A percentile compares a stretch with the other conserved stretches of the same genome.
These are phyloP conservation scores for Ruditapes philippinarum DNA, from an alignment of 1,140 invertebrate species.

Conservation along the genomic window DNA sequence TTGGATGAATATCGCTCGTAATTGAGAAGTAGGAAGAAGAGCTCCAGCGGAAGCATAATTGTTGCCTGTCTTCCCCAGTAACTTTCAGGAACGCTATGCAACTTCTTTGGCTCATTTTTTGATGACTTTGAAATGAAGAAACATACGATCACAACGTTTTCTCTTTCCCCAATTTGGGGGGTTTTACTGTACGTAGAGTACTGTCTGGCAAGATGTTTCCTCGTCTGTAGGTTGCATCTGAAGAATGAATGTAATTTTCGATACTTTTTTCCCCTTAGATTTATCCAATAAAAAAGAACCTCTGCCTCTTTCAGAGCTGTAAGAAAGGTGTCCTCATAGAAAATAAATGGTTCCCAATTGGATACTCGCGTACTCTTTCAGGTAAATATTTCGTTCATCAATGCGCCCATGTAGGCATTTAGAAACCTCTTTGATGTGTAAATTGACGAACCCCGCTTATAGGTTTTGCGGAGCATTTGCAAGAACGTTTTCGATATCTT, in stretches of 20 bases:
- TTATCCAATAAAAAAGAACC: background rate
- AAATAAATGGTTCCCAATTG: constrained; percentile 28
- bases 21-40: background rate
- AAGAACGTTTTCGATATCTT: background rate
- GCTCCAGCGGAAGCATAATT: no score
- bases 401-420: background rate
- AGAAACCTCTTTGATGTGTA: background rate
- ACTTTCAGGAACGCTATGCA: no score
- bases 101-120: background rate
- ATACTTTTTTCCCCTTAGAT: background rate
- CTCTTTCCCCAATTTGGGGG: background rate
- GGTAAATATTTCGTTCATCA: background rate
- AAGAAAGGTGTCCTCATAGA: background rate
- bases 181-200: background rate
- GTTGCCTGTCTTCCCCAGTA: no score
- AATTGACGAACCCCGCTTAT: no score
- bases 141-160: background rate
- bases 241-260: background rate
- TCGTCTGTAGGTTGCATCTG: background rate
- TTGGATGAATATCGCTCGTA: constrained; percentile 42
- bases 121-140: background rate
- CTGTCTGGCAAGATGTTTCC: no score
- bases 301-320: background rate
- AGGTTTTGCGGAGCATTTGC: no score
- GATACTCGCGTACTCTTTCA: background rate